phyloP scores from a whole-genome alignment of 2,113 vertebrate genomes.

The Cathartes aura region DNA sequence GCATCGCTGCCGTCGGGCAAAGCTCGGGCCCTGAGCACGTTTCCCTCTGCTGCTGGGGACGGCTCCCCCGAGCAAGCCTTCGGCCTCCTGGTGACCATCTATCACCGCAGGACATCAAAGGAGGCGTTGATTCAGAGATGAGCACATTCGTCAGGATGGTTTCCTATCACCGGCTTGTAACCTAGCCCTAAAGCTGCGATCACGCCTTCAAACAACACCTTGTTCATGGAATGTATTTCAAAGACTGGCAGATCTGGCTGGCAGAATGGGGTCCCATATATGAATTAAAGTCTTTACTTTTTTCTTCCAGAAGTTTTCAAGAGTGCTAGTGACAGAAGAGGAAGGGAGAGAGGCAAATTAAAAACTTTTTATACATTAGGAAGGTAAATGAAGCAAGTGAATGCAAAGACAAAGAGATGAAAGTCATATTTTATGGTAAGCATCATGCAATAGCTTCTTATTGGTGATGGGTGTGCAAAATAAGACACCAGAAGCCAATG shows the following conservation, averaged over 20 bases:
- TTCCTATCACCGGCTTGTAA: background rate
- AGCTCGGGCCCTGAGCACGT: fast-evolving
- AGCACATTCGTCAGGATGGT: background rate
- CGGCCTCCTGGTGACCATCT: fast-evolving
- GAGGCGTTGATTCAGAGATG: background rate
- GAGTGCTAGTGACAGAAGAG: slow-evolving; percentile 58
- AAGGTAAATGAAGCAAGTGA: slow-evolving; percentile 66
- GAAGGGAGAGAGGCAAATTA: slow-evolving; percentile 55
- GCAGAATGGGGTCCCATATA: slow-evolving; percentile 71
- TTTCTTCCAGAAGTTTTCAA: slow-evolving; percentile 68
- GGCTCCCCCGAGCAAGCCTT: fast-evolving
- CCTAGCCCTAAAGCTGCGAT: slow-evolving; percentile 16
- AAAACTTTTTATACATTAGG: slow-evolving; percentile 68
- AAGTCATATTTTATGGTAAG: slow-evolving; percentile 73
- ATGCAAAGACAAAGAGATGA: slow-evolving; percentile 74
- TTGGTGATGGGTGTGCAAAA: slow-evolving; percentile 60
- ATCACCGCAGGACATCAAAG: background rate
- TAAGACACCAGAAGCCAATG: slow-evolving; percentile 71
- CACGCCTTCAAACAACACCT: slow-evolving; percentile 42
- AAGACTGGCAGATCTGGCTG: slow-evolving; percentile 57
- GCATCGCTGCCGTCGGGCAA: background rate
- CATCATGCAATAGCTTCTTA: slow-evolving; percentile 64
- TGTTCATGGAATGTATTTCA: slow-evolving; percentile 53
- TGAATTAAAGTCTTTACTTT: slow-evolving; percentile 64
- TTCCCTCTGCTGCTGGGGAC: background rate